Base-by-base conservation (phyloP, 2,888 invertebrate genomes). In the Pherbina coryleti region DNA sequence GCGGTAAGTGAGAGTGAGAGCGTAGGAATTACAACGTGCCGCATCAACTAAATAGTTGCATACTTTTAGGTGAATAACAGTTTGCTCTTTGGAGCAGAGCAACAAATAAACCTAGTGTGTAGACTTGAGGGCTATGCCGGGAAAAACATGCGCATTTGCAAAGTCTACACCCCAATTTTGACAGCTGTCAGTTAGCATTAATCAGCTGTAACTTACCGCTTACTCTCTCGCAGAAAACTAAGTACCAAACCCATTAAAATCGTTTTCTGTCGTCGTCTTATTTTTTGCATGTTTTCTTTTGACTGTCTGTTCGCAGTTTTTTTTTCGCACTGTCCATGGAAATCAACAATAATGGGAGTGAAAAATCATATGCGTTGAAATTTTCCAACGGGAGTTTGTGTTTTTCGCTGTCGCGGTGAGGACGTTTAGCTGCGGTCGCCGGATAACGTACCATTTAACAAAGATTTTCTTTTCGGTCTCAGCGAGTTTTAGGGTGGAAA, bases 341-440 rank as follows among this genome's bases (percentile, higher is more conserved):
- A 67, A 28, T 25, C n/a, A 25, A 37, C 34, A 72, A 37, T n/a
- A 69, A 72, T 31, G 25, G 19, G 9, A 14, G 28, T 55, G 17
- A 57, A 19, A 76, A 76, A 64, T 62, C 51, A 49, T 62, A 55
- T 76, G 70, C 53, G 34, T 51, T 34, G 4, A 37, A 71, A 73
- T 62, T 78, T 73, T 69, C 62, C 74, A 70, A 66, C 69, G 75
- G 71, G 78, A 75, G 74, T 77, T 78, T 73, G 55, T 70, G 49
- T 73, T 76, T 78, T 76, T 67, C 78, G 55, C 60, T 57, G 49
- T 37, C 51, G 69, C 69, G 22, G 62, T 57, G 53, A 73, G 71
- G 77, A 76, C 69, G 75, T 75, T 14, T n/a, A 34, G 44, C 62
- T 55, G 67, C 22, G 49, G 44, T 49, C 49, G 9, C 19, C 28